phyloP scores from a whole-genome alignment of 2,888 invertebrate genomes.

The Zhengitettix transpicula region DNA sequence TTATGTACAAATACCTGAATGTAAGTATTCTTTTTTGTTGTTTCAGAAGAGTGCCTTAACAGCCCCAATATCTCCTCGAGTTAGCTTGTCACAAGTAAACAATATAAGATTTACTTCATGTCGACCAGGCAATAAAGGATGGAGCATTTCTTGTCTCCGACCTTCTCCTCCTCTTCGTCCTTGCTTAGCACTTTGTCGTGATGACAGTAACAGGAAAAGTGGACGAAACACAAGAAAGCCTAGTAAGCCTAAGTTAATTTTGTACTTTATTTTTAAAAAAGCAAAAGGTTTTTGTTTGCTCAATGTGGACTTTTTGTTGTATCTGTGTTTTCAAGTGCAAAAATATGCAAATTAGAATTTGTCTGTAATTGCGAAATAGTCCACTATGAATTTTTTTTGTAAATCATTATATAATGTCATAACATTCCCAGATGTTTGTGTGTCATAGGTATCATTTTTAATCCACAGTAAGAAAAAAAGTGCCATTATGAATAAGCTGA shows the following conservation, averaged over 20 bases:
- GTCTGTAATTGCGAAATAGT: neutral
- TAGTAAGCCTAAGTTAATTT: conserved; percentile 11
- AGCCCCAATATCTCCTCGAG: conserved; percentile 6
- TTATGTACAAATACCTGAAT: too few species aligned
- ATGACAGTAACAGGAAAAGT: conserved; percentile 9
- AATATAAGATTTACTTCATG: neutral
- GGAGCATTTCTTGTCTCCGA: conserved; percentile 73
- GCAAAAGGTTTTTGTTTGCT: neutral
- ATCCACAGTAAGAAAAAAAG: too few species aligned
- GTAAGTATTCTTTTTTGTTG: conserved; percentile 7
- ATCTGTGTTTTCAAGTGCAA: neutral
- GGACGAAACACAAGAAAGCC: conserved; percentile 12
- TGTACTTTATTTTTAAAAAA: neutral
- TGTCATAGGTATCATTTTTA: too few species aligned
- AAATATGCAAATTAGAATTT: neutral
- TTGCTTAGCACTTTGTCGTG: conserved; percentile 38
- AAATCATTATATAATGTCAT: neutral
- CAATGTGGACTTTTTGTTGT: too few species aligned
- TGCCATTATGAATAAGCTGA: too few species aligned
- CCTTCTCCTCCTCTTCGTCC: conserved; percentile 78
- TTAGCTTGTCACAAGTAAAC: conserved; percentile 4
- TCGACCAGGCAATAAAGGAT: conserved; percentile 32
- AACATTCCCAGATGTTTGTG: neutral
- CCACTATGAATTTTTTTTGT: neutral
- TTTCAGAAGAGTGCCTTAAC: conserved; percentile 5